Conservation (phyloP, 2,113 vertebrate genomes). For the Coregonus clupeaformis region DNA sequence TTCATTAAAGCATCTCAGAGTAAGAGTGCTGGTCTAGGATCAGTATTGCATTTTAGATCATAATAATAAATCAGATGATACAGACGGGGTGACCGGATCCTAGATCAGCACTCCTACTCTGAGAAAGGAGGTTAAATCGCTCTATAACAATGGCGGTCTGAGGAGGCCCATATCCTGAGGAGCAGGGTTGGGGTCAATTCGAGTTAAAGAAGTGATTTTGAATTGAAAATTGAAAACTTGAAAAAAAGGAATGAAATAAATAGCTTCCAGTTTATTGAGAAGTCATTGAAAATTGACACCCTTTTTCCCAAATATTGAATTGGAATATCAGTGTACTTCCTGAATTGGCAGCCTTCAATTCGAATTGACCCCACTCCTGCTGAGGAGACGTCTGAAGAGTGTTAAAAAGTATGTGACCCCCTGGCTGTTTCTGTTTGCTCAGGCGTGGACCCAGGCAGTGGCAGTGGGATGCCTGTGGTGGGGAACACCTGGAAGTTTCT, state of each 20-base stretch:
- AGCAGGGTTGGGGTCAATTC: neutral
- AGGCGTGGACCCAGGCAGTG: conserved; percentile 17
- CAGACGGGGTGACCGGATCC: too few relatives aligned
- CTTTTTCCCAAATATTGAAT: too few relatives aligned
- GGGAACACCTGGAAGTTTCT: conserved; percentile 88
- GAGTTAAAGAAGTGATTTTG: too few relatives aligned
- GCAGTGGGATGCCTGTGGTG: neutral
- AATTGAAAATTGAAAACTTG: too few relatives aligned
- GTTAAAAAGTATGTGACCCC: neutral
- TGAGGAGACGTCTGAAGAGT: neutral
- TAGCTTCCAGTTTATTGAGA: too few relatives aligned
- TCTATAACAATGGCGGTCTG: neutral
- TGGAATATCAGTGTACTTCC: too few relatives aligned
- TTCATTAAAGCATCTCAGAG: neutral
- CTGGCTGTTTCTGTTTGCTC: neutral
- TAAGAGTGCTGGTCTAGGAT: neutral
- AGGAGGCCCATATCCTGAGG: neutral
- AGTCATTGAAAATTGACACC: too few relatives aligned
- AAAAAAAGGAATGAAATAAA: too few relatives aligned
- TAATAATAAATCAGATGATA: neutral
- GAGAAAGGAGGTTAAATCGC: too few relatives aligned
- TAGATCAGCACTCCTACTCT: too few relatives aligned
- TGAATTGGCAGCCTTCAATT: too few relatives aligned
- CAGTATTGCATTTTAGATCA: neutral
- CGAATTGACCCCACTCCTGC: too few relatives aligned